phyloP scores from a whole-genome alignment of 2,888 invertebrate genomes.

The Xestobium rufovillosum region DNA sequence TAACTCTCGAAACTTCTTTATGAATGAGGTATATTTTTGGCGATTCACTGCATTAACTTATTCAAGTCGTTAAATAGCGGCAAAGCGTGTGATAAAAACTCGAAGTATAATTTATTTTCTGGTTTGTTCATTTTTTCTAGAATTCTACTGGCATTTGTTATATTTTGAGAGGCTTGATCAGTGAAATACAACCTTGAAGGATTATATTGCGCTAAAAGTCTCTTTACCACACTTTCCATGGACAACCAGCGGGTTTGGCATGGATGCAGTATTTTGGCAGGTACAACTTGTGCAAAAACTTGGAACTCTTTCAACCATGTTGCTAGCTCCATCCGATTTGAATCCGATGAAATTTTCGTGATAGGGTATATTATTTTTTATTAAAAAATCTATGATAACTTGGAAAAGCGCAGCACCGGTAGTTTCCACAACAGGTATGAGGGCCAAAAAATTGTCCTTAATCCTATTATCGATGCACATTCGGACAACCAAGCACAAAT shows the following conservation, averaged over 20 bases:
- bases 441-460: conserved; percentile 1
- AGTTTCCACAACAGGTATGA: neutral
- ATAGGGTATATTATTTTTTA: conserved; percentile 9
- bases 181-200: conserved; percentile 13
- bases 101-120: conserved; percentile 9
- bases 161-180: conserved; percentile 3
- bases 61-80: conserved; percentile 12
- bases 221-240: conserved; percentile 12
- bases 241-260: conserved; percentile 15
- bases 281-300: no score
- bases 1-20: no score
- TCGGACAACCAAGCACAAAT: conserved; percentile 14
- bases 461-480: conserved; percentile 6
- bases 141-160: no score
- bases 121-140: conserved; percentile 3
- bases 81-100: conserved; percentile 9
- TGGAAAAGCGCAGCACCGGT: conserved; percentile 7
- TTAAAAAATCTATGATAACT: conserved; percentile 10
- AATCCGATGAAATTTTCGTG: conserved; percentile 9
- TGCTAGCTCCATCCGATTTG: no score
- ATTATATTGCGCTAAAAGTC: conserved; percentile 6
- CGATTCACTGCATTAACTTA: conserved; percentile 12
- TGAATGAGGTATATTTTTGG: conserved; percentile 10
- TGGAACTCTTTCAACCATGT: no score
- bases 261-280: conserved; percentile 13